phyloP scores from a whole-genome alignment of 2,113 vertebrate species.

The Trichomycterus rosablanca region DNA sequence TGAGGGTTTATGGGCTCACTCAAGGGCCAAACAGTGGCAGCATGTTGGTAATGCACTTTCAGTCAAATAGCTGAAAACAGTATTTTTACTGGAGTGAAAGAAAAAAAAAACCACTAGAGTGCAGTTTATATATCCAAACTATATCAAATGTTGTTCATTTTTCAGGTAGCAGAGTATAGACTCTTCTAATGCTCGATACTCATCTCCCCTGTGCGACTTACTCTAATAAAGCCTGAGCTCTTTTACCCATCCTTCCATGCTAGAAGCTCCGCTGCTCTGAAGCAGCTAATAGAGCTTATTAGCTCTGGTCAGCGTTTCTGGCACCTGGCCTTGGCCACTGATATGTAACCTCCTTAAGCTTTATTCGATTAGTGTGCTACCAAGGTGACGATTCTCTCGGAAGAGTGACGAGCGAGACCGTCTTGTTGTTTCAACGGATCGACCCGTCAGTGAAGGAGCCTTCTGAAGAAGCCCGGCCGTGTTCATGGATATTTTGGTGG shows the following conservation, averaged over 20 bases:
- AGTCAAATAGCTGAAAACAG: too few relatives aligned
- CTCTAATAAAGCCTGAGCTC: constrained; percentile 44
- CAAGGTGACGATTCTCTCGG: constrained; percentile 56
- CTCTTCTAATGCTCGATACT: constrained; percentile 1
- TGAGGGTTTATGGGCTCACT: too few relatives aligned
- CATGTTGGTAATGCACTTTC: too few relatives aligned
- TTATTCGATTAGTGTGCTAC: constrained; percentile 65
- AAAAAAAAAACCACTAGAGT: too few relatives aligned
- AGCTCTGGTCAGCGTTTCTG: constrained; percentile 59
- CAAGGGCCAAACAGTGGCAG: too few relatives aligned
- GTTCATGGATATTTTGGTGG: constrained; percentile 68
- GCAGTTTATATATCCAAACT: neutral
- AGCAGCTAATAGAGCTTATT: constrained; percentile 62
- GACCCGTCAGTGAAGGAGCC: constrained; percentile 47
- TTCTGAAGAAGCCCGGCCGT: constrained; percentile 53
- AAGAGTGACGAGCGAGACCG: constrained; percentile 26
- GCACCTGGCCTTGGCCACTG: constrained; percentile 51
- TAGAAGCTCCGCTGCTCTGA: constrained; percentile 28
- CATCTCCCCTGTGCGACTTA: neutral
- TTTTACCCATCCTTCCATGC: constrained; percentile 17
- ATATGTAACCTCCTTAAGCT: constrained; percentile 56
- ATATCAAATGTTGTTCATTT: neutral
- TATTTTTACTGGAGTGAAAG: too few relatives aligned
- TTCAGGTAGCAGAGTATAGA: neutral
- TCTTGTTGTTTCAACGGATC: constrained; percentile 68